Base-by-base conservation (phyloP, 1,140 invertebrate genomes). In the Trichonephila clavipes region DNA sequence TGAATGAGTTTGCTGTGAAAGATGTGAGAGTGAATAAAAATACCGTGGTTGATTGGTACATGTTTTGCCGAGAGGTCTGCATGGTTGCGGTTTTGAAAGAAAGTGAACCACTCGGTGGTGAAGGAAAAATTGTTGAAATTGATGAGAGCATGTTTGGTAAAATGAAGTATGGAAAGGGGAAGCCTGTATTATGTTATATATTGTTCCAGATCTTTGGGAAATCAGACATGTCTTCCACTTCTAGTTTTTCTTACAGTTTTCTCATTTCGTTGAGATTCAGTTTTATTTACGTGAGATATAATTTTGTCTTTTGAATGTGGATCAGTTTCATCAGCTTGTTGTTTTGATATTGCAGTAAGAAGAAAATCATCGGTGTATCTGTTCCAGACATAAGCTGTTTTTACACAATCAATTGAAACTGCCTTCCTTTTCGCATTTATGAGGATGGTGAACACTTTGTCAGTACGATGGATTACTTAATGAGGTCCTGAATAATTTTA, bases 371-470 rank as follows among this genome's bases (percentile, higher is more conserved):
- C 19, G 7, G 2, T 14, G 58, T 72, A n/a, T n/a, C n/a, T 21
- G 1, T 69, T 0, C 34, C 58, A 59, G 24, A 28, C 16, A 21
- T 28, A 90, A 21, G 58, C 58, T 40, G 28, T 18, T 61, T 82
- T 90, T 8, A 90, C n/a, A 28, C 14, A 12, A 61, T 90, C 59
- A 16, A 82, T 18, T 21, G 58, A 62, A 0, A 90, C 58, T 19
- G 4, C 2, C 18, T 8, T 18, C 51, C 34, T 44, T n/a, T 62
- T 81, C 6, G 5, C 58, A 58, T 82, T 82, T 2, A 62, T 28
- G 14, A 28, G 12, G 24, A 90, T 61, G 19, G 58, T 90, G n/a
- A 81, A 58, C 12, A 16, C 12, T 82, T 90, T 61, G 34, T 90
- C 59, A 21, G 1, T 82, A 4, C 61, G 2, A 8, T 2, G 6